A percentile compares a stretch with the other conserved stretches of the same genome.
phyloP scores from a whole-genome alignment of 2,888 invertebrate species.

The Chironomus tentans region DNA sequence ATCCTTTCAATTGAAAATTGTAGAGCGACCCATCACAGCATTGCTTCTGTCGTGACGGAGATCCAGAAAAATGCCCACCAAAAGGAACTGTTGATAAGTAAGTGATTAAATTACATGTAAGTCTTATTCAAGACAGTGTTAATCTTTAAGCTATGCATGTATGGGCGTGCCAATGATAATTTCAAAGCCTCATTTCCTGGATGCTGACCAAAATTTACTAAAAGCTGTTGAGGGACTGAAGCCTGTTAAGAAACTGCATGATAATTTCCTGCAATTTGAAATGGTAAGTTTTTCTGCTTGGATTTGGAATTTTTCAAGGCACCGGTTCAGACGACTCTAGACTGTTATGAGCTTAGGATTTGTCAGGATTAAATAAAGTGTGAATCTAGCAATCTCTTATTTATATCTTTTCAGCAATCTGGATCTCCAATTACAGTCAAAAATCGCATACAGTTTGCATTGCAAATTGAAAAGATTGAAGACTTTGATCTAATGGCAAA shows the following conservation, averaged over 20 bases:
- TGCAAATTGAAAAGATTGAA: conserved; percentile 50
- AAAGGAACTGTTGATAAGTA: conserved; percentile 47
- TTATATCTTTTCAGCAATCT: not conserved
- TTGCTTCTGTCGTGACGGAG: conserved; percentile 48
- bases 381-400: no score
- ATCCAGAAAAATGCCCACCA: conserved; percentile 58
- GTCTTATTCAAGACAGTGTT: not conserved
- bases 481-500: conserved; percentile 57
- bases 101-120: not conserved
- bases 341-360: no score
- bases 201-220: not conserved
- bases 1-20: no score
- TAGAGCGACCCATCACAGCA: conserved; percentile 45
- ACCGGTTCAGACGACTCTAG: no score
- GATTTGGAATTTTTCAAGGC: no score
- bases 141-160: not conserved
- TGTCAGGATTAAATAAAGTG: no score
- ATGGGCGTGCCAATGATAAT: not conserved
- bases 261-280: not conserved
- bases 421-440: conserved; percentile 53
- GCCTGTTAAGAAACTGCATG: not conserved
- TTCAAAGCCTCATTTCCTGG: not conserved
- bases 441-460: conserved; percentile 59
- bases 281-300: not conserved
- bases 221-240: not conserved